These are phyloP conservation scores for Aegypius monachus DNA, from an alignment of 2,113 vertebrate species.

Conservation along the genomic window DNA sequence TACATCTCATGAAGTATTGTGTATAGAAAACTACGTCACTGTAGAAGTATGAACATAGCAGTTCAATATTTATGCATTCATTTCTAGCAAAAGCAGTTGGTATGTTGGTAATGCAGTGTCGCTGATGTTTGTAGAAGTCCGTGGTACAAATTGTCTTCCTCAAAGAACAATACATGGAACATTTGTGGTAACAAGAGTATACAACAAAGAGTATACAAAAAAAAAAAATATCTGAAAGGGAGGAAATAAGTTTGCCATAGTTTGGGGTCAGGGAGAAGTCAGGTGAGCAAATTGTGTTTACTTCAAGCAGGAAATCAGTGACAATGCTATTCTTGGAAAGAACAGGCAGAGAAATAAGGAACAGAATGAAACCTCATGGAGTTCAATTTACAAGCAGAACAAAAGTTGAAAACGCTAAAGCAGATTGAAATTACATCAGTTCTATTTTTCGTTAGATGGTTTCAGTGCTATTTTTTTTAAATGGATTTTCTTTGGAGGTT, in stretches of 20 bases:
- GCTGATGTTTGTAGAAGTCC: neutral
- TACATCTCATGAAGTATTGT: neutral
- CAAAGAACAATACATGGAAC: neutral
- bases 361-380: neutral
- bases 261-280: neutral
- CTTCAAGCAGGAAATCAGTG: conserved; percentile 7
- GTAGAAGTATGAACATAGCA: neutral
- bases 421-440: neutral
- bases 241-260: conserved; percentile 13
- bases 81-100: neutral
- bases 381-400: neutral
- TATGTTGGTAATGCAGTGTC: neutral
- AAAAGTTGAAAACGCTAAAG: neutral
- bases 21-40: neutral
- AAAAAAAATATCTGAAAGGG: neutral
- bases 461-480: neutral
- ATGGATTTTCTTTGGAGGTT: neutral
- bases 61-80: neutral
- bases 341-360: neutral
- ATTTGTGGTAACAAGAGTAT: neutral
- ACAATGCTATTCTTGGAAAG: conserved; percentile 36
- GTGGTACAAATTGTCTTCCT: neutral
- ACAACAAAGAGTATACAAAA: neutral
- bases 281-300: conserved; percentile 29
- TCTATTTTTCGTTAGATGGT: neutral